These are phyloP conservation scores for Camponotus floridanus DNA, from an alignment of 1,140 invertebrate species.

Conservation along the genomic window DNA sequence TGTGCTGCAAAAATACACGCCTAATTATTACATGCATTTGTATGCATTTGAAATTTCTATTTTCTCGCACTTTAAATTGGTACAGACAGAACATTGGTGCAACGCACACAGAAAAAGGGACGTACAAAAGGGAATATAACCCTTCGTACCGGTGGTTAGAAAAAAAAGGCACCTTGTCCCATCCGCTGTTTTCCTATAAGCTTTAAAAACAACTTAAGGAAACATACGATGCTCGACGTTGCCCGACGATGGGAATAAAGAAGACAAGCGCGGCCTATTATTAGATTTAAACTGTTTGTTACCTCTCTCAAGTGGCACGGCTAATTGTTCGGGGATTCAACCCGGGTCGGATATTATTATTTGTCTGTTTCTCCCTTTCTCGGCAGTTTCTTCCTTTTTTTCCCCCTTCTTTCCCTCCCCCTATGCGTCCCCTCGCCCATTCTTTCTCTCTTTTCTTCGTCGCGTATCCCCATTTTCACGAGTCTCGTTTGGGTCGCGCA, in stretches of 20 bases:
- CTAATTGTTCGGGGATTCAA: conserved; percentile 78
- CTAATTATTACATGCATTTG: neutral
- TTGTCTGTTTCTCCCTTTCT: conserved; percentile 52
- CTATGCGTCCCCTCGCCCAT: too few relatives aligned
- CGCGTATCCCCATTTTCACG: conserved; percentile 50
- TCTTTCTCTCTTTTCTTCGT: neutral
- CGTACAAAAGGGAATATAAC: neutral
- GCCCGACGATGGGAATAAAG: conserved; percentile 38
- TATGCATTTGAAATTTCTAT: conserved; percentile 6
- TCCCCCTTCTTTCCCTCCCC: too few relatives aligned
- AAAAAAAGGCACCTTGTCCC: conserved; percentile 17
- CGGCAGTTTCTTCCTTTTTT: neutral
- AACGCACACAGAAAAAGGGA: neutral
- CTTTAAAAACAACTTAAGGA: conserved; percentile 39
- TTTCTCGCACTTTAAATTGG: conserved; percentile 36
- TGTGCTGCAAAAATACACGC: neutral
- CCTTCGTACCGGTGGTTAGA: conserved; percentile 9
- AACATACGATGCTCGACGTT: conserved; percentile 10
- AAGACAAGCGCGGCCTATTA: conserved; percentile 63
- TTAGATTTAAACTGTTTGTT: conserved; percentile 78
- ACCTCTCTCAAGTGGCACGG: conserved; percentile 67
- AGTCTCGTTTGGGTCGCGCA: conserved; percentile 45
- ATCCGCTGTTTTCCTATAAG: neutral
- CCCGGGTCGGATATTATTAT: conserved; percentile 74
- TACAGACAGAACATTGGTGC: neutral